Conservation (phyloP, 2,797 vertebrate species). For the Huso huso region DNA sequence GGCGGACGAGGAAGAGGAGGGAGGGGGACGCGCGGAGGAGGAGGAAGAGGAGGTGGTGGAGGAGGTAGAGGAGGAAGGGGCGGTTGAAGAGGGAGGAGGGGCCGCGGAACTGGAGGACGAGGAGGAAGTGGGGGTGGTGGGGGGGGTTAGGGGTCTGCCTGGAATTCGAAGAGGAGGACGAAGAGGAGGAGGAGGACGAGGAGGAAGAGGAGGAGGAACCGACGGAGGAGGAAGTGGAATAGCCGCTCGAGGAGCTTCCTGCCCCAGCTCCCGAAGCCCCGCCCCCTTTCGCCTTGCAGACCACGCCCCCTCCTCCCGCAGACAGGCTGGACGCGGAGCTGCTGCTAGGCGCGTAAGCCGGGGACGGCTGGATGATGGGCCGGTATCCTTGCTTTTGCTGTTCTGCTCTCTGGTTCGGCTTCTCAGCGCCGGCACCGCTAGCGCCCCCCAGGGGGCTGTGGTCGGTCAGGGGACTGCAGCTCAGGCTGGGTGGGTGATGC, state of each 20-base stretch:
- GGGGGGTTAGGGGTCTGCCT: slow-evolving; percentile 38
- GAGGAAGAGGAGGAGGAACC: slow-evolving; percentile 62
- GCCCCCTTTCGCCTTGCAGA: slow-evolving; percentile 38
- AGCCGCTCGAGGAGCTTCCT: slow-evolving; percentile 68
- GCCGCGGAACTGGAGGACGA: slow-evolving; percentile 67
- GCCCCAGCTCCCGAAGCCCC: slow-evolving; percentile 51
- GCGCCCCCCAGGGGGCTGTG: slow-evolving; percentile 70
- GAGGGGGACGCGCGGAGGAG: slow-evolving; percentile 56
- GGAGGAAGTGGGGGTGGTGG: slow-evolving; percentile 59
- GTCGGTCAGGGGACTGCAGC: slow-evolving; percentile 83
- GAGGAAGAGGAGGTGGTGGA: slow-evolving; percentile 44
- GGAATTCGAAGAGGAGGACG: slow-evolving; percentile 53
- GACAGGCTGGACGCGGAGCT: slow-evolving; percentile 55
- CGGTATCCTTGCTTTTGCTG: slow-evolving; percentile 58
- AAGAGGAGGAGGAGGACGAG: slow-evolving; percentile 68
- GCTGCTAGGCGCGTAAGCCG: slow-evolving; percentile 48
- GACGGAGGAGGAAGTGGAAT: slow-evolving; percentile 70
- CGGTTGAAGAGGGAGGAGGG: slow-evolving; percentile 53
- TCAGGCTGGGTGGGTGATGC: slow-evolving; percentile 34
- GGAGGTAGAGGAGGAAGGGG: slow-evolving; percentile 52
- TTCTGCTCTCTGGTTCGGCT: neutral
- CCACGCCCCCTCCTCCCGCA: slow-evolving; percentile 41
- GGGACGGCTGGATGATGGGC: slow-evolving; percentile 79
- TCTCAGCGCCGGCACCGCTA: slow-evolving; percentile 35
- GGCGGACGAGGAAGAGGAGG: slow-evolving; percentile 62